Evolutionary conservation across 2,888 invertebrate genomes (phyloP).

Genomic region (Macaria liturata): DNA sequence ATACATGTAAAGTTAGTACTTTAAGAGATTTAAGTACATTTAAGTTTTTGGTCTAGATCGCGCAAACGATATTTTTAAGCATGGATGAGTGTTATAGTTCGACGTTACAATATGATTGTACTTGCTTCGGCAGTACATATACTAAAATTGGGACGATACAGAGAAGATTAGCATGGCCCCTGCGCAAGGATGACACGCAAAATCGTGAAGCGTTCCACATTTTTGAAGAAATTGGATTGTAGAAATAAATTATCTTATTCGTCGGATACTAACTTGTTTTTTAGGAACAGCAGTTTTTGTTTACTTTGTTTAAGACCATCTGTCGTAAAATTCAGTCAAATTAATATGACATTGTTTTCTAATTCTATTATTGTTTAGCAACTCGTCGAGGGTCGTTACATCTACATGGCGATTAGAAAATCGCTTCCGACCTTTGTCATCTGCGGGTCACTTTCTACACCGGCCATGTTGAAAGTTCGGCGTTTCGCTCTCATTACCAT

Average conservation of each 20-base stretch:
- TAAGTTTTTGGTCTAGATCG: neutral
- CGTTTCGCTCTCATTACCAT: slow-evolving; percentile 29
- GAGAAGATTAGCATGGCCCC: slow-evolving; percentile 3
- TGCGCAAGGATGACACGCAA: slow-evolving; percentile 3
- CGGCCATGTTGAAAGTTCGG: slow-evolving; percentile 40
- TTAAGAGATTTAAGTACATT: too few species aligned
- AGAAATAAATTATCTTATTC: neutral
- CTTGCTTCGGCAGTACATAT: slow-evolving; percentile 3
- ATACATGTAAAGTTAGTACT: too few species aligned
- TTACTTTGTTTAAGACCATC: too few species aligned
- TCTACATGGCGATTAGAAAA: slow-evolving; percentile 61
- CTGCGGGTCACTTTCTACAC: slow-evolving; percentile 68
- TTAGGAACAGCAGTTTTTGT: too few species aligned
- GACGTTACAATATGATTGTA: neutral
- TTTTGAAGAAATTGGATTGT: slow-evolving; percentile 1
- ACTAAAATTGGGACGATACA: slow-evolving; percentile 1
- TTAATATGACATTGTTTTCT: neutral
- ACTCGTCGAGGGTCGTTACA: slow-evolving; percentile 70
- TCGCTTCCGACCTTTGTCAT: slow-evolving; percentile 79
- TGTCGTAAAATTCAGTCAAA: too few species aligned
- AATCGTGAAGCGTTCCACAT: slow-evolving; percentile 4
- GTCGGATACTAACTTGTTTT: too few species aligned
- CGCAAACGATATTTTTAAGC: neutral
- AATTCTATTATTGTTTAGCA: slow-evolving; percentile 14
- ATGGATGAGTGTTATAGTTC: neutral